Evolutionary conservation across 2,797 vertebrate genomes (phyloP), one percentile per base, ranked within the genome.

Genomic region (Scolopax bukidnonensis): DNA sequence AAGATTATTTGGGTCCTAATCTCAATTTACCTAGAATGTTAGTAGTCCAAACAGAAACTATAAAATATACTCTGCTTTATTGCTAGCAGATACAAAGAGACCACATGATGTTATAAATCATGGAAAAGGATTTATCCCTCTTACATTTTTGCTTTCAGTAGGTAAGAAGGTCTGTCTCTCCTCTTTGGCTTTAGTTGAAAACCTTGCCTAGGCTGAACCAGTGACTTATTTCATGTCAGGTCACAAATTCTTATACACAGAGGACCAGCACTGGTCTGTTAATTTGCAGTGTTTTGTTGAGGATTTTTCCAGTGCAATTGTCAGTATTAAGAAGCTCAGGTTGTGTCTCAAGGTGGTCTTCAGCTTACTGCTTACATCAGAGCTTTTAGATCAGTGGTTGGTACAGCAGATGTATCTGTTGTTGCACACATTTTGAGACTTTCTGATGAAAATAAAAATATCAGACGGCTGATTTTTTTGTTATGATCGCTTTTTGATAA

Each of bases 1-100:
- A 92, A 78, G 40, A 40, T 79, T 88, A 71, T 94, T 65, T 81
- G 61, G 2, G 7, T 86, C 33, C 24, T 90, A 88, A 96, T 94
- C 85, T 90, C 38, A 53, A 12, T 4, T 88, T 86, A 63, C 79
- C 48, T 95, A 71, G 61, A 53, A 86, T 65, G 38, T 84, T 81
- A 65, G 82, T 77, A 64, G 45, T 91, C 48, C 10, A 60, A 71
- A 86, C 27, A 84, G 83, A 71, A 80, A 7, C 38, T 60, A 12
- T 82, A 75, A 91, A 91, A 70, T 90, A 78, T 40, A 64, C 20
- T 40, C 83, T 76, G 41, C 57, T 89, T 87, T 80, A 61, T 53
- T 89, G 48, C 73, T 90, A 65, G 16, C 32, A 40, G 23, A 61
- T 90, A 64, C 7, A 81, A 53, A 80, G 24, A 69, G 28, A 68